phyloP scores from a whole-genome alignment of 2,888 invertebrate genomes.

The Heliconius aoede region DNA sequence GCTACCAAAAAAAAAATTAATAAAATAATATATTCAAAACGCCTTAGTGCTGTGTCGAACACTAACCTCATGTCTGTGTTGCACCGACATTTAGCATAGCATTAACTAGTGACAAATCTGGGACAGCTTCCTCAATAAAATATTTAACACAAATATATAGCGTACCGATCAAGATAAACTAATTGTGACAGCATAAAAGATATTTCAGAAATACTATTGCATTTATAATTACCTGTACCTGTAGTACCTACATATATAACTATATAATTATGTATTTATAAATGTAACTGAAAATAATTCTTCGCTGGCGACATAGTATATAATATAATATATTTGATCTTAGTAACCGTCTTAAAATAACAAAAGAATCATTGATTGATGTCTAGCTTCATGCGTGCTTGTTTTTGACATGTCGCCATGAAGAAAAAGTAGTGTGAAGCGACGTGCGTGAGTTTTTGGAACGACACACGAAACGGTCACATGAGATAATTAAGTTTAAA shows the following conservation, averaged over 20 bases:
- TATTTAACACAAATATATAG: slow-evolving; percentile 42
- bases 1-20: neutral
- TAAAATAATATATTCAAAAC: neutral
- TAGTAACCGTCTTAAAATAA: slow-evolving; percentile 68
- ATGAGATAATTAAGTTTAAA: slow-evolving; percentile 55
- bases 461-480: slow-evolving; percentile 64
- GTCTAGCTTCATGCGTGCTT: slow-evolving; percentile 71
- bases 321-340: slow-evolving; percentile 54
- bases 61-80: slow-evolving; percentile 27
- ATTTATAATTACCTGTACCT: neutral
- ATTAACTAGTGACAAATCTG: slow-evolving; percentile 67
- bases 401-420: slow-evolving; percentile 74
- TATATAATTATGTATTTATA: neutral
- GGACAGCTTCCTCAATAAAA: slow-evolving; percentile 59
- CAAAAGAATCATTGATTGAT: slow-evolving; percentile 76
- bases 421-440: slow-evolving; percentile 72
- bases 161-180: neutral
- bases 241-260: neutral
- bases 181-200: neutral
- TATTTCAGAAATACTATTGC: neutral
- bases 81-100: slow-evolving; percentile 62
- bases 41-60: neutral
- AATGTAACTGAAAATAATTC: neutral
- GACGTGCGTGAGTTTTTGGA: slow-evolving; percentile 65
- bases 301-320: neutral